A percentile compares a stretch with the other conserved stretches of the same genome.
phyloP scores from a whole-genome alignment of 2,797 vertebrate genomes.

The Onychomys arenicola region DNA sequence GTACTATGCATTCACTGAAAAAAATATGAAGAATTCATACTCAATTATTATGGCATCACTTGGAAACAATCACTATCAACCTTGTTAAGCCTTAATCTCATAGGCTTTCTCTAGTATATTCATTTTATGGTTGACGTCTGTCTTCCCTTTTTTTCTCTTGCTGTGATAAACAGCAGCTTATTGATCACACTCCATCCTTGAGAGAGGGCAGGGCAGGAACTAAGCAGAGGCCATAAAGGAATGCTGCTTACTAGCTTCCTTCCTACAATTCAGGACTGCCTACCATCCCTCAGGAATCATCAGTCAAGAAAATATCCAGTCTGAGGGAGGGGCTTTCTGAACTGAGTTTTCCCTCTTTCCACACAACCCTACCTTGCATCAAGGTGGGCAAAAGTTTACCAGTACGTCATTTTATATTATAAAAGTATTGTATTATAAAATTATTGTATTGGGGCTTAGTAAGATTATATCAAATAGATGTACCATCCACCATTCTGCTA shows the following conservation, averaged over 20 bases:
- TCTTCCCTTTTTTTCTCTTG: background rate
- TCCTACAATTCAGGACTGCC: background rate
- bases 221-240: too few relatives aligned
- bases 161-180: background rate
- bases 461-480: constrained; percentile 6
- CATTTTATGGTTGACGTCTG: background rate
- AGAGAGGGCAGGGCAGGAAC: background rate
- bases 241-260: background rate
- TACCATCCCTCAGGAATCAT: background rate
- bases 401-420: constrained; percentile 15
- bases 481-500: background rate
- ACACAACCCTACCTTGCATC: background rate
- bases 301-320: background rate
- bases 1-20: background rate
- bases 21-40: background rate
- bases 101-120: constrained; percentile 14
- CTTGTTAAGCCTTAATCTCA: constrained; percentile 7
- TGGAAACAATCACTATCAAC: background rate
- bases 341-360: background rate
- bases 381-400: background rate
- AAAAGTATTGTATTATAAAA: background rate
- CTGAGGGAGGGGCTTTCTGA: background rate
- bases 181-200: background rate
- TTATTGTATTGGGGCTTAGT: background rate
- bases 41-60: background rate